Conservation (phyloP, 2,113 vertebrate species). For the Monopterus albus region DNA sequence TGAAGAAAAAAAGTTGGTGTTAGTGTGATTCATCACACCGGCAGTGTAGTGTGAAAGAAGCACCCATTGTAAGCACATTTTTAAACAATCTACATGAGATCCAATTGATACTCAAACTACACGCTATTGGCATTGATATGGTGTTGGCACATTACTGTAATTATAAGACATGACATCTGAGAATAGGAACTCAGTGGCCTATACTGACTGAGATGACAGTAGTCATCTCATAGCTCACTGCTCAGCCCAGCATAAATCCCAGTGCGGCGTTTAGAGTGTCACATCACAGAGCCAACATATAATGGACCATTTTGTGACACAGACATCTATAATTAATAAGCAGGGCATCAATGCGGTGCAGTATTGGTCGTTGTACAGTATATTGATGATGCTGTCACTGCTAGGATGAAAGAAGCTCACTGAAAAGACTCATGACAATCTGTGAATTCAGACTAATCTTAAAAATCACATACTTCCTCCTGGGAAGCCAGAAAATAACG, state of each 20-base stretch:
- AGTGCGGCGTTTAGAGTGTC: conserved; percentile 37
- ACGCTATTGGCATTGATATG: background rate
- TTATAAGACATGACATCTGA: conserved; percentile 26
- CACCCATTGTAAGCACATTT: background rate
- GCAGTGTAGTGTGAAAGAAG: background rate
- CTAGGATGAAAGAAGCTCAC: background rate
- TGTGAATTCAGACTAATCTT: background rate
- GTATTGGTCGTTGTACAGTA: conserved; percentile 3
- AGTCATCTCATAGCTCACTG: conserved; percentile 18
- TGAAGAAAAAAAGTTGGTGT: conserved; percentile 13
- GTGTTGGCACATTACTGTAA: background rate
- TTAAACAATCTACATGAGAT: conserved; percentile 10
- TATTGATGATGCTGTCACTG: background rate
- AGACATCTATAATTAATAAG: conserved; percentile 15
- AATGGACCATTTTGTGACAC: conserved; percentile 7
- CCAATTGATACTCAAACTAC: conserved; percentile 11
- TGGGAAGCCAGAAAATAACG: background rate
- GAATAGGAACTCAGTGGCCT: conserved; percentile 16
- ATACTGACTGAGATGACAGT: conserved; percentile 22
- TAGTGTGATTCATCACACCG: conserved; percentile 19
- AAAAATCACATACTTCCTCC: background rate
- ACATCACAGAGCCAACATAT: conserved; percentile 1
- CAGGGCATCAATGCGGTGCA: background rate
- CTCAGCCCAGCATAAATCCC: conserved; percentile 4
- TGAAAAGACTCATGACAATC: background rate